Conservation (phyloP, 1,140 invertebrate species). For the Zaprionus ornatus region DNA sequence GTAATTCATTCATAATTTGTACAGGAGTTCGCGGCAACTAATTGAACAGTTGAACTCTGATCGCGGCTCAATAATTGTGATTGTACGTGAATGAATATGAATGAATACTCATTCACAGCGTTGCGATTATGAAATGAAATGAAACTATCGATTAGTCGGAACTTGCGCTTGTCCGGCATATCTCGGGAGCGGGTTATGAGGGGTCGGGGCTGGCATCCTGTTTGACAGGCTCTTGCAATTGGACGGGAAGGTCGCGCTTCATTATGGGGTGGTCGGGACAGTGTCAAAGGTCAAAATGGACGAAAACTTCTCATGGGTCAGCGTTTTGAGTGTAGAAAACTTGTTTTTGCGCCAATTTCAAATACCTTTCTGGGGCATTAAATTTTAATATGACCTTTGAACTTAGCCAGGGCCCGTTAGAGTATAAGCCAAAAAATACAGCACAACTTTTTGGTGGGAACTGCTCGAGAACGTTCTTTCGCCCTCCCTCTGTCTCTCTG, state of each 20-base stretch:
- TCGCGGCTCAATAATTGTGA: slow-evolving; percentile 56
- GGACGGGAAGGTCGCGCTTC: slow-evolving; percentile 15
- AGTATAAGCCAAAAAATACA: slow-evolving; percentile 56
- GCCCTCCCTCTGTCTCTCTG: not conserved
- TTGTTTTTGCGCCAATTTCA: slow-evolving; percentile 64
- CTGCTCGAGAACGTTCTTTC: not conserved
- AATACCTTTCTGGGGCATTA: slow-evolving; percentile 46
- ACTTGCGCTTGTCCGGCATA: not conserved
- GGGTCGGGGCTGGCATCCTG: slow-evolving; percentile 35
- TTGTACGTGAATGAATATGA: slow-evolving; percentile 35
- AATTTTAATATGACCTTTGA: slow-evolving; percentile 73
- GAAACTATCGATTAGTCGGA: slow-evolving; percentile 18
- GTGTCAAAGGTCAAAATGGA: slow-evolving; percentile 77
- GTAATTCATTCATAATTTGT: slow-evolving; percentile 64
- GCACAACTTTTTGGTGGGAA: slow-evolving; percentile 52
- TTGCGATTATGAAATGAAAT: slow-evolving; percentile 30
- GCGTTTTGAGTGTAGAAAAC: slow-evolving; percentile 53
- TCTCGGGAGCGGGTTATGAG: not conserved
- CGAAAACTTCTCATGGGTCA: slow-evolving; percentile 82
- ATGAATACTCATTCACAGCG: slow-evolving; percentile 39
- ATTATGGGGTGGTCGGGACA: slow-evolving; percentile 56
- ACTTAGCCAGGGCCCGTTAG: slow-evolving; percentile 62
- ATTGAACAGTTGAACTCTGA: slow-evolving; percentile 80
- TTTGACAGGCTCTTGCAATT: slow-evolving; percentile 47
- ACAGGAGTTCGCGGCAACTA: slow-evolving; percentile 60